Percentiles rank a stretch among this genome's conserved stretches.
Conservation (phyloP, 2,888 invertebrate species). For the Drosophila tanythrix region DNA sequence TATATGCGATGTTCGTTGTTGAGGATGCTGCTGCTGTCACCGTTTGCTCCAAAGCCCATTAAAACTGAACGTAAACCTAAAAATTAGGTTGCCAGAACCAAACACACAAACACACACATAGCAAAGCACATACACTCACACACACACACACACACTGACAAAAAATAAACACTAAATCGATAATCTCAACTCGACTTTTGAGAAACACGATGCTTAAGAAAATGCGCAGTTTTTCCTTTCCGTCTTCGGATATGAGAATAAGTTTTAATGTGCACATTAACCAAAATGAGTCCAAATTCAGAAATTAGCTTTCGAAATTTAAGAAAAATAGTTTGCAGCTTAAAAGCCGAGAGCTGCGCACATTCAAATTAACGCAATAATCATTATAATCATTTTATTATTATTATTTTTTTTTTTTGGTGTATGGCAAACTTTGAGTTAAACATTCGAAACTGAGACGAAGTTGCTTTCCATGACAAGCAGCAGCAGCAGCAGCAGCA, state of each 20-base stretch:
- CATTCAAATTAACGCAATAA: background rate
- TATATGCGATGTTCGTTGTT: constrained; percentile 26
- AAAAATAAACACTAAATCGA: background rate
- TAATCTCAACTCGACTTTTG: background rate
- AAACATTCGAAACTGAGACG: constrained; percentile 11
- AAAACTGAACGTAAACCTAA: constrained; percentile 62
- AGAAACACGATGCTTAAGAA: background rate
- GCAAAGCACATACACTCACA: constrained; percentile 9
- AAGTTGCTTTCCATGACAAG: constrained; percentile 31
- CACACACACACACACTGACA: background rate
- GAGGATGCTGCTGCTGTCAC: constrained; percentile 43
- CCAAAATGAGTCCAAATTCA: background rate
- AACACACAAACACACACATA: background rate
- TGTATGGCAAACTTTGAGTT: constrained; percentile 39
- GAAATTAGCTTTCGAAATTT: too few species aligned
- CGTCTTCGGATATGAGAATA: background rate
- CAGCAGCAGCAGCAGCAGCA: constrained; percentile 11
- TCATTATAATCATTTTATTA: background rate
- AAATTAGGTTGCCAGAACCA: constrained; percentile 64
- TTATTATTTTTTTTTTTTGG: background rate
- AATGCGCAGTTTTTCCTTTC: background rate
- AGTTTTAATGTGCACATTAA: background rate
- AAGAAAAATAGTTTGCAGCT: background rate
- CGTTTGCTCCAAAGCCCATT: constrained; percentile 58
- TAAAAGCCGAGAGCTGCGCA: background rate